phyloP scores from a whole-genome alignment of 2,113 vertebrate genomes.

The Gasterosteus nipponicus region DNA sequence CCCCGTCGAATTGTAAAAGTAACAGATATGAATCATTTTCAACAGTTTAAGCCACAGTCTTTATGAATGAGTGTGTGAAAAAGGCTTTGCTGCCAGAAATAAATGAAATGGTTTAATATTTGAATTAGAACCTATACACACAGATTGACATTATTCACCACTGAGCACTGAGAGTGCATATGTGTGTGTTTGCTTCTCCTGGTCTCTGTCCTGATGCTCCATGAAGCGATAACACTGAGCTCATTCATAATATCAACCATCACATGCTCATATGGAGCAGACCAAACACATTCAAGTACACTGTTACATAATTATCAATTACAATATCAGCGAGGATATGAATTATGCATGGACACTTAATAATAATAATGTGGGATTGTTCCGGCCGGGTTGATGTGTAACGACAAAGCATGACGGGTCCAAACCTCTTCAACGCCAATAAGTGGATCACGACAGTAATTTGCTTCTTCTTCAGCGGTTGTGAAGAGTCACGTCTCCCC shows the following conservation, averaged over 20 bases:
- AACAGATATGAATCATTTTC: constrained; percentile 21
- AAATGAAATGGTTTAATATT: neutral
- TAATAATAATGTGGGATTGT: constrained; percentile 26
- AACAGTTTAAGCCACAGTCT: constrained; percentile 4
- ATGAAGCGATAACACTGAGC: constrained; percentile 44
- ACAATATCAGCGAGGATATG: constrained; percentile 35
- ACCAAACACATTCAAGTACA: constrained; percentile 42
- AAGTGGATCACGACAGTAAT: constrained; percentile 36
- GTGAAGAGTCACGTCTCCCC: constrained; percentile 17
- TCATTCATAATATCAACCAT: constrained; percentile 61
- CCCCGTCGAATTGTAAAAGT: constrained; percentile 22
- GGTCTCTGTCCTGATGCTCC: constrained; percentile 12
- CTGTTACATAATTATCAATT: constrained; percentile 52
- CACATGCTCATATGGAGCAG: constrained; percentile 59
- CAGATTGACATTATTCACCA: neutral
- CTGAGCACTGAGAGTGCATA: neutral
- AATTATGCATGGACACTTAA: constrained; percentile 59
- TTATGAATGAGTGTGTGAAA: constrained; percentile 1
- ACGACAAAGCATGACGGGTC: constrained; percentile 40
- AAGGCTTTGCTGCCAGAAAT: neutral
- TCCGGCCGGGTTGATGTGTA: constrained; percentile 26
- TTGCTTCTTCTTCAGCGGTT: constrained; percentile 14
- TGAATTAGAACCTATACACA: neutral
- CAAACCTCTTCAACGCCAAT: constrained; percentile 39
- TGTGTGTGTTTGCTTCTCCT: neutral